A percentile compares a stretch with the other conserved stretches of the same genome.
Evolutionary conservation across 2,888 invertebrate species (phyloP).

Genomic region (Callyntrura sp.): DNA sequence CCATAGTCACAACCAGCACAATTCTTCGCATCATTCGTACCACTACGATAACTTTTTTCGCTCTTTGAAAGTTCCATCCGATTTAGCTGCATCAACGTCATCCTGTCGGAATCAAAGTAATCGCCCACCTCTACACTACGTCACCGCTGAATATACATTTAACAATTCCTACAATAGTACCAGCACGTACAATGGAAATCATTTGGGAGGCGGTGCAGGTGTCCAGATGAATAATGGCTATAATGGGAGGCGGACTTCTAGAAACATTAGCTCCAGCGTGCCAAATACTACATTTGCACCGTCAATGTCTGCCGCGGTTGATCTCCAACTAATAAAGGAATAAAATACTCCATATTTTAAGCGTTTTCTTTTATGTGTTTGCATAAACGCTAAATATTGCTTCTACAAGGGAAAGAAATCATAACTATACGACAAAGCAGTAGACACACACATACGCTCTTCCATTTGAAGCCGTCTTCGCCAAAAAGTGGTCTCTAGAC

Average conservation of each 20-base stretch:
- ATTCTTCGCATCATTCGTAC: not conserved
- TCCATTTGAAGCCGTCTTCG: too few species aligned
- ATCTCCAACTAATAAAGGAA: not conserved
- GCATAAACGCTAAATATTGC: not conserved
- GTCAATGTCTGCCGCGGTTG: not conserved
- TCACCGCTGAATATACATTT: constrained; percentile 18
- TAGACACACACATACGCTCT: too few species aligned
- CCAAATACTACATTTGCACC: not conserved
- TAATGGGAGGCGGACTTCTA: constrained; percentile 14
- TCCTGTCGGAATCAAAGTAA: not conserved
- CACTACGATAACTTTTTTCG: constrained; percentile 46
- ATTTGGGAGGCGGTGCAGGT: not conserved
- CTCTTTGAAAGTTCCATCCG: not conserved
- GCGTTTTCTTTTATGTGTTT: too few species aligned
- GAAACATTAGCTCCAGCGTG: not conserved
- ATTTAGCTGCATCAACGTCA: not conserved
- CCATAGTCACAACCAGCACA: not conserved
- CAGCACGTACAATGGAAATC: not conserved
- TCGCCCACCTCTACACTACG: constrained; percentile 5
- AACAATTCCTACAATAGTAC: constrained; percentile 51
- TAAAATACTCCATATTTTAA: not conserved
- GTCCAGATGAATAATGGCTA: not conserved
- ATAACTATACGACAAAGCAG: not conserved
- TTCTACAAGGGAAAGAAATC: not conserved
- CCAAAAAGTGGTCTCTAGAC: too few species aligned